Percentiles rank a stretch among this genome's conserved stretches.
phyloP scores from a whole-genome alignment of 2,888 invertebrate species.

The Coelopa pilipes region DNA sequence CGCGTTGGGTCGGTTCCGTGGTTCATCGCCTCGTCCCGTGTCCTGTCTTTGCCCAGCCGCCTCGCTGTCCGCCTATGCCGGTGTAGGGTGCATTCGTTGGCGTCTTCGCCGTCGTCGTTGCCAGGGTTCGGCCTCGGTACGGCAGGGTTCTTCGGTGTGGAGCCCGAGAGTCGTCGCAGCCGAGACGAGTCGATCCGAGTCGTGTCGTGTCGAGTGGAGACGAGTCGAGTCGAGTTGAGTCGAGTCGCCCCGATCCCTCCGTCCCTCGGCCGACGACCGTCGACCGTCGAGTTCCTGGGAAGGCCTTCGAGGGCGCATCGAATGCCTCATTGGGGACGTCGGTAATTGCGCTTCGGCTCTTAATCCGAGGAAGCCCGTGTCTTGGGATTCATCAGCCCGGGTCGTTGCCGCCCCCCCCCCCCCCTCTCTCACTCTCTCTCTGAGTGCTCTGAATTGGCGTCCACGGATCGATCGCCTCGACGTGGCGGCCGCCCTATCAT shows the following conservation, averaged over 20 bases:
- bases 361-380: conserved; percentile 17
- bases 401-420: conserved; percentile 6
- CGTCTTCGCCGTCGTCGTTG: background rate
- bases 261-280: too few relatives aligned
- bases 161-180: background rate
- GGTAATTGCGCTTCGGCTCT: background rate
- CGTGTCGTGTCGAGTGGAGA: too few relatives aligned
- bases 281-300: too few relatives aligned
- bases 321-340: conserved; percentile 29
- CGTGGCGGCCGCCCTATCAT: too few relatives aligned
- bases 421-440: background rate
- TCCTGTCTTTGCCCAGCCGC: too few relatives aligned
- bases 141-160: conserved; percentile 38
- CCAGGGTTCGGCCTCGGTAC: conserved; percentile 25
- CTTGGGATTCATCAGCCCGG: conserved; percentile 24
- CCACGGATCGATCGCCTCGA: background rate
- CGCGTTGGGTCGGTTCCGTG: too few relatives aligned
- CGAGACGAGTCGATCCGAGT: too few relatives aligned
- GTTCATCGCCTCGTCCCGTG: too few relatives aligned
- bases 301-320: conserved; percentile 24
- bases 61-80: too few relatives aligned
- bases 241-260: conserved; percentile 4
- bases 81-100: too few relatives aligned
- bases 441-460: background rate
- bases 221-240: too few relatives aligned